Conservation (phyloP, 2,113 vertebrate genomes). For the Tyto alba region DNA sequence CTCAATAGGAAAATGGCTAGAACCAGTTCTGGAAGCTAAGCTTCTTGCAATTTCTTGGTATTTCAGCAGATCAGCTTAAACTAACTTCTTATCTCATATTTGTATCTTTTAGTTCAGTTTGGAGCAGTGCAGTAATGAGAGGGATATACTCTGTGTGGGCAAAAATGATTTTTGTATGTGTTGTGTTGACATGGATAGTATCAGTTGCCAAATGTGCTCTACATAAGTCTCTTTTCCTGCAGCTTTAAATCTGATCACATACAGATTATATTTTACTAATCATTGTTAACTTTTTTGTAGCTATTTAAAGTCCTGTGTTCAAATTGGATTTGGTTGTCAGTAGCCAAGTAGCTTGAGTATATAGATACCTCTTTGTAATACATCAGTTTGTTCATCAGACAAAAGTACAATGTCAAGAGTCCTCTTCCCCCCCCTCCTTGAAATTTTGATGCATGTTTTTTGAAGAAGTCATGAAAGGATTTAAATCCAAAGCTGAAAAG, state of each 20-base stretch:
- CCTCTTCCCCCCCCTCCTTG: neutral
- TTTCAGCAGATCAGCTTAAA: neutral
- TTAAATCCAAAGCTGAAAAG: slow-evolving; percentile 56
- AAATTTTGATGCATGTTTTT: slow-evolving; percentile 20
- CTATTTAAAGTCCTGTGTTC: neutral
- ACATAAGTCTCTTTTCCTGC: neutral
- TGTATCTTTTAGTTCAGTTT: neutral
- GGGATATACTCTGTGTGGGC: neutral
- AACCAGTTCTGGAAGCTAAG: neutral
- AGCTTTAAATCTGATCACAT: neutral
- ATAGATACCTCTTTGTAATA: neutral
- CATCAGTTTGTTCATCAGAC: slow-evolving; percentile 36
- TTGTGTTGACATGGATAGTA: neutral
- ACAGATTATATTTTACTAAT: neutral
- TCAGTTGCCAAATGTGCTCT: neutral
- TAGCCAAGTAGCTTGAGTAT: neutral
- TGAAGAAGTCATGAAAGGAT: slow-evolving; percentile 50
- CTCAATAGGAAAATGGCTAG: neutral
- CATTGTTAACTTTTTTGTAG: neutral
- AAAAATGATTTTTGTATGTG: neutral
- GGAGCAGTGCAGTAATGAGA: neutral
- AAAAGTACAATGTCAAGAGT: neutral
- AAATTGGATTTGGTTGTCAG: neutral
- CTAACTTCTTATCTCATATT: neutral
- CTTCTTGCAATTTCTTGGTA: neutral